Conservation (phyloP, 1,140 invertebrate genomes). For the Caenorhabditis inopinata region DNA sequence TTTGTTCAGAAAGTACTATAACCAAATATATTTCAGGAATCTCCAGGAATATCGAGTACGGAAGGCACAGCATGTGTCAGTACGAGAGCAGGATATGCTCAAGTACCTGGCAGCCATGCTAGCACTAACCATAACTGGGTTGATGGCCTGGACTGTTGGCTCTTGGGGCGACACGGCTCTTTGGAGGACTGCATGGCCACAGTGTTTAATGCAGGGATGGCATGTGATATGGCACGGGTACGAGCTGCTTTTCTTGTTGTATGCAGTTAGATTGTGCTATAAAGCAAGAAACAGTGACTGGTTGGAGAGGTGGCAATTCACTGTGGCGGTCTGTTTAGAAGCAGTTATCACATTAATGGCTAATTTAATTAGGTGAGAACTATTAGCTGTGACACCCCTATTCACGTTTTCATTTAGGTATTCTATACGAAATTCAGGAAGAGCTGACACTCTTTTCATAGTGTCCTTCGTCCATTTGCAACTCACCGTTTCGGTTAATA, state of each 20-base stretch:
- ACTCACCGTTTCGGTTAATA: slow-evolving; percentile 64
- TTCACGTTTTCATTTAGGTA: slow-evolving; percentile 44
- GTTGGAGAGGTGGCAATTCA: slow-evolving; percentile 77
- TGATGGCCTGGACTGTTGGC: slow-evolving; percentile 63
- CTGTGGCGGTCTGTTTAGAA: slow-evolving; percentile 75
- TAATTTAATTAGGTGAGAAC: slow-evolving; percentile 72
- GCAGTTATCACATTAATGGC: slow-evolving; percentile 74
- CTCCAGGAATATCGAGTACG: slow-evolving; percentile 76
- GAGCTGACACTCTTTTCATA: slow-evolving; percentile 53
- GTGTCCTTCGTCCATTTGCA: slow-evolving; percentile 63
- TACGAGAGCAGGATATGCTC: slow-evolving; percentile 80
- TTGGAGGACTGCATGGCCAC: slow-evolving; percentile 61
- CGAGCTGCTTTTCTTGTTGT: slow-evolving; percentile 75
- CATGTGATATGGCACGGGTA: slow-evolving; percentile 55
- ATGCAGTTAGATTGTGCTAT: slow-evolving; percentile 80
- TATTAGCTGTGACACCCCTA: no score
- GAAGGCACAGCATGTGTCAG: slow-evolving; percentile 83
- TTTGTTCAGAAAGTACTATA: no score
- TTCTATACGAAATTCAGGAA: slow-evolving; percentile 52
- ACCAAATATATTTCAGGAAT: slow-evolving; percentile 68
- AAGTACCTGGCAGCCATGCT: slow-evolving; percentile 82
- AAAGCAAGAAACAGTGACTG: slow-evolving; percentile 80
- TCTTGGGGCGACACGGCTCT: slow-evolving; percentile 52
- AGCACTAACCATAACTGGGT: slow-evolving; percentile 76
- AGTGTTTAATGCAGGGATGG: slow-evolving; percentile 60